Evolutionary conservation across 2,113 vertebrate genomes (phyloP), one percentile per base, ranked within the genome.

Genomic region (Scartelaos histophorus): DNA sequence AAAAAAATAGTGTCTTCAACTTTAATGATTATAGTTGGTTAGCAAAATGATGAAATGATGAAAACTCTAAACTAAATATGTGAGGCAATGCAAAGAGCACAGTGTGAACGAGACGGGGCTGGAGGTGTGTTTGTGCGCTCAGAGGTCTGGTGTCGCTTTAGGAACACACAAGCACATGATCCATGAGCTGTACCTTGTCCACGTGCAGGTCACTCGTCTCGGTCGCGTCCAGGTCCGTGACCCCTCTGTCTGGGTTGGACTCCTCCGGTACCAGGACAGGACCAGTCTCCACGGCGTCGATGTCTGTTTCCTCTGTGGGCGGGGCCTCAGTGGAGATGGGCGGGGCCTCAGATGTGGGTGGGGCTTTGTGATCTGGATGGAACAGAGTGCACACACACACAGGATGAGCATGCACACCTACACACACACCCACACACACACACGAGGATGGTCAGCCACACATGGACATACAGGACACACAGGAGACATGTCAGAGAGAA

Each of bases 361-460:
- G 56, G 22, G 56, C 56, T 58, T 58, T 58, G 56, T 13, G 56
- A 25, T 58, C 56, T 58, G 56, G 56, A 15, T 58, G 56, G 56
- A 58, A 58, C 22, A 58, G 22, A 58, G 56, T 58, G 56, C 56
- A 58, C 56, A 58, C 56, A 58, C 56, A 58, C 13, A 58, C 56
- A 25, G 56, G 56, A 58, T 58, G 56, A 58, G 56, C 56, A 58
- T 22, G 56, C 56, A 58, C 56, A 13, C 56, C 56, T 58, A 58
- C 56, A 58, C 56, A 29, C 29, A 29, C 2, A 29, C 29, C n/a
- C n/a, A 29, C 29, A 29, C 29, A 11, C 56, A 58, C 56, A 25
- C 22, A 25, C 25, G 56, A 58, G 22, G n/a, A 58, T 58, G 56
- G 56, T 25, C 56, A 58, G 56, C 5, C 56, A 58, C 56, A 58